A percentile compares a stretch with the other conserved stretches of the same genome.
Conservation (phyloP, 1,140 invertebrate genomes). For the Hylyphantes graminicola region DNA sequence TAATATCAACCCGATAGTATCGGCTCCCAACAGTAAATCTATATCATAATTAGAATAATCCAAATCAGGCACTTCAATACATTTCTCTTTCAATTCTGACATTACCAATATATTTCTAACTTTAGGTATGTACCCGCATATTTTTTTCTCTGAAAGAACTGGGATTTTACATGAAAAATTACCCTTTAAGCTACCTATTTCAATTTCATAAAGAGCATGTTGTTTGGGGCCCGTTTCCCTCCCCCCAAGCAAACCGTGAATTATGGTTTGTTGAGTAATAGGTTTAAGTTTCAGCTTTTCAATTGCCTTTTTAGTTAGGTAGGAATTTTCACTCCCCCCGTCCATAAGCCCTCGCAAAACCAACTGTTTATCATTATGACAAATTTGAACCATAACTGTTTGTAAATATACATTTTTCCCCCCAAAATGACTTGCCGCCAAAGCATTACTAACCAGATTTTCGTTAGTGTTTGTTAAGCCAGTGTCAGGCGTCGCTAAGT, state of each 20-base stretch:
- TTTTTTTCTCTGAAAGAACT: not conserved
- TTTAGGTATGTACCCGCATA: not conserved
- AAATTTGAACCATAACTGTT: not conserved
- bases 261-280: not conserved
- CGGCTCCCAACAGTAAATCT: not conserved
- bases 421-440: not conserved
- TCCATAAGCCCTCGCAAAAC: not conserved
- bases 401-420: not conserved
- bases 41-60: not conserved
- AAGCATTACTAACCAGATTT: not conserved
- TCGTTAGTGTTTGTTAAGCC: not conserved
- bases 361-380: not conserved
- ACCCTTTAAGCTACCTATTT: not conserved
- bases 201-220: not conserved
- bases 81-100: not conserved
- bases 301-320: not conserved
- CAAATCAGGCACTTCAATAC: not conserved
- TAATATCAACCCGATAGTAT: not conserved
- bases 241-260: not conserved
- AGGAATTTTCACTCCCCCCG: not conserved
- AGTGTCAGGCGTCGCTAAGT: not conserved
- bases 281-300: conserved; percentile 1
- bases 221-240: not conserved
- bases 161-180: not conserved
- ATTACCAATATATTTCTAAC: not conserved